Percentiles rank a stretch among this genome's conserved stretches.
phyloP scores from a whole-genome alignment of 2,888 invertebrate species.

The Tinea pellionella region DNA sequence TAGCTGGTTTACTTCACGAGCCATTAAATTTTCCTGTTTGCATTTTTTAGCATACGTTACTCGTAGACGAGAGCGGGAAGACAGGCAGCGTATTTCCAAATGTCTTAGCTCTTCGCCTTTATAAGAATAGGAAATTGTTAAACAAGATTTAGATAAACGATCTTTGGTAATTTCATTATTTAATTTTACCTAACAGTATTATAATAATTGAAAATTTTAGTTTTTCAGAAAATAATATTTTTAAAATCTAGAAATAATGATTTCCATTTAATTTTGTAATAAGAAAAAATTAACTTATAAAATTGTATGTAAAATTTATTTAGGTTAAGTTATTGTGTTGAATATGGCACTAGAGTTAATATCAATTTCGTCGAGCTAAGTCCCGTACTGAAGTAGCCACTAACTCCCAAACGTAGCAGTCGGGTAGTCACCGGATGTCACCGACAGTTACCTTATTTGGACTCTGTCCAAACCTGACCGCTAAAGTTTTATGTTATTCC shows the following conservation, averaged over 20 bases:
- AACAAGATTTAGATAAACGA: neutral
- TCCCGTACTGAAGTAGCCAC: slow-evolving; percentile 28
- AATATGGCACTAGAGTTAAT: neutral
- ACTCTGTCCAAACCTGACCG: slow-evolving; percentile 48
- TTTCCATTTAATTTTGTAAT: no score
- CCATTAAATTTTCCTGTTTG: slow-evolving; percentile 69
- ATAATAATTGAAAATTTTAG: no score
- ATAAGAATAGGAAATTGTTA: slow-evolving; percentile 2
- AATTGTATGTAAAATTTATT: no score
- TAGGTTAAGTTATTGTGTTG: no score
- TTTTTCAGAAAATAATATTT: no score
- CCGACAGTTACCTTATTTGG: slow-evolving; percentile 65
- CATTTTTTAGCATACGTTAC: slow-evolving; percentile 69
- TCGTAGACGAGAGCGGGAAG: slow-evolving; percentile 30
- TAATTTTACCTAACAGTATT: no score
- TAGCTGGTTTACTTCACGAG: slow-evolving; percentile 61
- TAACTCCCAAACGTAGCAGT: slow-evolving; percentile 46
- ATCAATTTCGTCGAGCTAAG: slow-evolving; percentile 5
- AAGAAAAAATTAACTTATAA: no score
- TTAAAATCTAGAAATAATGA: no score
- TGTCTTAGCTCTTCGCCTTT: neutral
- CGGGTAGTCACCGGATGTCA: slow-evolving; percentile 47
- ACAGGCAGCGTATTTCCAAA: slow-evolving; percentile 7
- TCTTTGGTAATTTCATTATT: neutral
- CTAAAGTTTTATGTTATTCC: slow-evolving; percentile 62